Evolutionary conservation across 2,797 vertebrate species (phyloP).

Genomic region (Dendrocincla fuliginosa): DNA sequence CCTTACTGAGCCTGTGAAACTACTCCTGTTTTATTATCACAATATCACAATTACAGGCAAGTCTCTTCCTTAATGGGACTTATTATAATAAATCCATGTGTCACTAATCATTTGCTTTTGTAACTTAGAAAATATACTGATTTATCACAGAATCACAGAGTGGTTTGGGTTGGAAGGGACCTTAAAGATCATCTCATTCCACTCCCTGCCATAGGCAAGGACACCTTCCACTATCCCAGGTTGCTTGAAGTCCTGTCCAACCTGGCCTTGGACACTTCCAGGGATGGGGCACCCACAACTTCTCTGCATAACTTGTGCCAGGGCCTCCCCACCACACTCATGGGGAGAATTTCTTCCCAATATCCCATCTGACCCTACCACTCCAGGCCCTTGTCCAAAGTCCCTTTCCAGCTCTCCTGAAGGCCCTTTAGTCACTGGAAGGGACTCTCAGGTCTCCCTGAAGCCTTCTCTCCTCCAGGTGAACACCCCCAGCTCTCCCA

Average conservation of each 20-base stretch:
- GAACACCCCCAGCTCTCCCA: not conserved
- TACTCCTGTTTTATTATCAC: not conserved
- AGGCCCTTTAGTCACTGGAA: not conserved
- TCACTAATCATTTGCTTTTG: not conserved
- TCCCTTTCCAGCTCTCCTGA: not conserved
- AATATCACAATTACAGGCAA: not conserved
- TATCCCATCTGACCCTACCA: not conserved
- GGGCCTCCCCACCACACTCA: not conserved
- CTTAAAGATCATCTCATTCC: fast-evolving
- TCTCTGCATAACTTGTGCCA: not conserved
- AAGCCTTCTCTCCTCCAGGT: not conserved
- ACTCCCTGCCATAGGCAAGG: not conserved
- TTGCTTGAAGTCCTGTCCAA: fast-evolving
- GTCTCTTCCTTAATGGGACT: not conserved
- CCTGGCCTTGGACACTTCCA: not conserved
- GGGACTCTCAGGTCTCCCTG: not conserved
- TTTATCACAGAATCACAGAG: not conserved
- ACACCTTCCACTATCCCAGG: not conserved
- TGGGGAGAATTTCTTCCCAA: not conserved
- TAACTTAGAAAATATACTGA: not conserved
- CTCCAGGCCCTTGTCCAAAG: not conserved
- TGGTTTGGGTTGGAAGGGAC: not conserved
- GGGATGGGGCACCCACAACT: not conserved
- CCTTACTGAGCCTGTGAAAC: not conserved
- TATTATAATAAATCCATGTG: not conserved